Base-by-base conservation (phyloP, 2,113 vertebrate species). In the Odontesthes bonariensis region DNA sequence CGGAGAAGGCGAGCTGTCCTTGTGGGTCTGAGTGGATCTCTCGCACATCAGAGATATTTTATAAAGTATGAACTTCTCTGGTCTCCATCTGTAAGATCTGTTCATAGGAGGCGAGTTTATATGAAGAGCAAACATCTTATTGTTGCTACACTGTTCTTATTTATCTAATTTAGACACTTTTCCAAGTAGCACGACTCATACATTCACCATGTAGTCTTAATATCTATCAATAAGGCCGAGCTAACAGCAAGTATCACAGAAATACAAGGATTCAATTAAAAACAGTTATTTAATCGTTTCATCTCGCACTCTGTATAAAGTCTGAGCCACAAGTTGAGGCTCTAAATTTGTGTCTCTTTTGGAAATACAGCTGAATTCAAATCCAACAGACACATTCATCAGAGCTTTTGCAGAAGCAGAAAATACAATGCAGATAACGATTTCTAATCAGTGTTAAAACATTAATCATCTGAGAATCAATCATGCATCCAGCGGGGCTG, bases 321-420 rank as follows among this genome's bases (percentile, higher is more conserved):
- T 22, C 8, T 33, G 11, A 70, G 20, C 20, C 14, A 0, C 27
- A 58, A 57, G 31, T 19, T 22, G n/a, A 64, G 44, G 31, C 35
- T 68, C 8, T 2, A 13, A 35, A 31, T 2, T 8, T 17, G 46
- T 49, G 46, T 32, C 14, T 44, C 1, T 73, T 72, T 44, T 8
- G 12, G 6, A 33, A 38, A 57, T 2, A 7, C 17, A 6, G 22
- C 8, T 20, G 20, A 5, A 42, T 19, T 22, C 10, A 10, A 62
- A 13, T 23, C 4, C 1, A 17, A 10, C 2, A 11, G 4, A 31
- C 12, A n/a, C 7, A n/a, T n/a, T 12, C 0, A n/a, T 0, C 32
- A 10, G 49, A 62, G 14, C 44, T 40, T 35, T 35, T 46, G 17
- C 31, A 64, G 59, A 70, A 22, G 59, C 55, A 23, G 65, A 74